Conservation (phyloP, 2,797 vertebrate genomes). For the Hyperoplus immaculatus region DNA sequence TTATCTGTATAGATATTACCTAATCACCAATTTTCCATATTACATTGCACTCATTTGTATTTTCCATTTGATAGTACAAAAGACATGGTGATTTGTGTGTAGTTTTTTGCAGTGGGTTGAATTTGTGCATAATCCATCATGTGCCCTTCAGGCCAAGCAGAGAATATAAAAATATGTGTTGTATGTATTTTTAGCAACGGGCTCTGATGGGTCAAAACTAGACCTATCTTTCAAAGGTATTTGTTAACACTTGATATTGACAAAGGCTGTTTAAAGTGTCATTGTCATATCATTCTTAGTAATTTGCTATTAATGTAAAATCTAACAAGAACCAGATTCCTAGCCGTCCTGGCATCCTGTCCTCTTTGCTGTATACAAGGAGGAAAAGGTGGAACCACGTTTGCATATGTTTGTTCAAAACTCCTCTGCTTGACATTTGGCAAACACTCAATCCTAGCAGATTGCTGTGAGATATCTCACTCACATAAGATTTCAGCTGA, state of each 20-base stretch:
- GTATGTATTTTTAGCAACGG: neutral
- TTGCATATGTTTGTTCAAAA: constrained; percentile 16
- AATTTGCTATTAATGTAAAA: constrained; percentile 14
- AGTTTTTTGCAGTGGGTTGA: neutral
- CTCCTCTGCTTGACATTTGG: constrained; percentile 33
- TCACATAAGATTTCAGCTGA: too few relatives aligned
- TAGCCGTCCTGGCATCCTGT: constrained; percentile 9
- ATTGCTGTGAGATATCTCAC: neutral
- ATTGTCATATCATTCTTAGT: neutral
- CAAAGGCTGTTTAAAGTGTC: neutral
- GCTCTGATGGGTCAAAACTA: neutral
- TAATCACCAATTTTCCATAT: constrained; percentile 13
- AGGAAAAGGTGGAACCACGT: constrained; percentile 12
- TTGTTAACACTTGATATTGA: neutral
- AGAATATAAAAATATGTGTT: neutral
- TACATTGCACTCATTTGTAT: neutral
- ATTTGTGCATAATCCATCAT: neutral
- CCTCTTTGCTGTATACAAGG: constrained; percentile 3
- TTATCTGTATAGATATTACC: constrained; percentile 35
- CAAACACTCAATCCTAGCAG: neutral
- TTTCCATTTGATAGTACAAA: neutral
- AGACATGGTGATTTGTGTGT: neutral
- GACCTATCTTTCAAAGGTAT: neutral
- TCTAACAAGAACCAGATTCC: constrained; percentile 14
- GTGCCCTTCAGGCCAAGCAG: neutral